phyloP scores from a whole-genome alignment of 2,797 vertebrate genomes.

The Enteromius radiatus region DNA sequence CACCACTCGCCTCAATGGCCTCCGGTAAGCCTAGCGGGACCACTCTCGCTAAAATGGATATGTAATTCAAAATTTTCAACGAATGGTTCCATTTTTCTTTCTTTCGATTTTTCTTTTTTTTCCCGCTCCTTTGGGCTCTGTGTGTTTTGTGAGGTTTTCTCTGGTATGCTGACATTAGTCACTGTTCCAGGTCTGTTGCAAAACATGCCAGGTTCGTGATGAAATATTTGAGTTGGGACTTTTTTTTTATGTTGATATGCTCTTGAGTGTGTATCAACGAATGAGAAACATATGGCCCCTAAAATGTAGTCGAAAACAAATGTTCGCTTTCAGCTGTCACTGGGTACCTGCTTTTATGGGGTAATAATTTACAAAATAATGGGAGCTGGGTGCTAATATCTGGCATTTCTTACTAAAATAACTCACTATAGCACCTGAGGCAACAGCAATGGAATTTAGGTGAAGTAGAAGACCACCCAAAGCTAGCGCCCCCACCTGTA shows the following conservation, averaged over 20 bases:
- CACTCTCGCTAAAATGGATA: slow-evolving; percentile 35
- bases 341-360: slow-evolving; percentile 68
- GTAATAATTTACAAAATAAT: slow-evolving; percentile 69
- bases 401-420: slow-evolving; percentile 66
- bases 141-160: slow-evolving; percentile 54
- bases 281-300: slow-evolving; percentile 80
- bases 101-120: neutral
- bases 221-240: slow-evolving; percentile 63
- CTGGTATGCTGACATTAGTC: slow-evolving; percentile 59
- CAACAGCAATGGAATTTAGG: slow-evolving; percentile 66
- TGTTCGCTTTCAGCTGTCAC: slow-evolving; percentile 68
- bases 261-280: slow-evolving; percentile 78
- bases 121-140: slow-evolving; percentile 40
- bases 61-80: slow-evolving; percentile 38
- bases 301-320: slow-evolving; percentile 67
- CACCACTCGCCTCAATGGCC: slow-evolving; percentile 23
- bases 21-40: slow-evolving; percentile 28
- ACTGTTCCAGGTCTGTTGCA: slow-evolving; percentile 46
- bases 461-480: slow-evolving; percentile 65
- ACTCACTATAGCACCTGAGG: slow-evolving; percentile 64
- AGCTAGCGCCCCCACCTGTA: slow-evolving; percentile 56
- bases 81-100: slow-evolving; percentile 52
- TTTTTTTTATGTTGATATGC: slow-evolving; percentile 72
- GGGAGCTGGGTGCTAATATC: slow-evolving; percentile 70
- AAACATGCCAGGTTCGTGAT: slow-evolving; percentile 61